Evolutionary conservation across 1,140 invertebrate species (phyloP).

Genomic region (Hylaeus anthracinus): DNA sequence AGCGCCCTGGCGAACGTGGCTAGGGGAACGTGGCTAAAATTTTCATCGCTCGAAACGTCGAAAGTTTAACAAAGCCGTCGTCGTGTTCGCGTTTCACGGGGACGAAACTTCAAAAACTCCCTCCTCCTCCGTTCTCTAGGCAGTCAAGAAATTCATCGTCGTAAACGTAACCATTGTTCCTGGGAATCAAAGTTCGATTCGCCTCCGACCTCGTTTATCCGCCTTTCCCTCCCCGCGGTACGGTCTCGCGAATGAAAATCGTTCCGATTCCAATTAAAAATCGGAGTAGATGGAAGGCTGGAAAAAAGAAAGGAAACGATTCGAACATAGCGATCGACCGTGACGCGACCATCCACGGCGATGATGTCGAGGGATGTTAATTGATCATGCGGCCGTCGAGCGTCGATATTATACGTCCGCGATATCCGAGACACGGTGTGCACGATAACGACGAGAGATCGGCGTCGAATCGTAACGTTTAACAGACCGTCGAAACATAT

Average conservation of each 20-base stretch:
- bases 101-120: too few relatives aligned
- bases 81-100: too few relatives aligned
- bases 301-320: too few relatives aligned
- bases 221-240: background rate
- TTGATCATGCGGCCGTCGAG: background rate
- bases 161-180: background rate
- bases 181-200: slow-evolving; percentile 5
- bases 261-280: slow-evolving; percentile 13
- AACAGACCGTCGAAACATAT: slow-evolving; percentile 9
- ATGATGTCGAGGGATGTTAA: slow-evolving; percentile 1
- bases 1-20: too few relatives aligned
- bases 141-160: background rate
- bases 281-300: too few relatives aligned
- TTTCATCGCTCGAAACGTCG: too few relatives aligned
- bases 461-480: background rate
- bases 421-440: background rate
- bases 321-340: background rate
- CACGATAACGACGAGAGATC: background rate
- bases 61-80: too few relatives aligned
- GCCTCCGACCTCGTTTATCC: background rate
- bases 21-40: too few relatives aligned
- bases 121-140: too few relatives aligned
- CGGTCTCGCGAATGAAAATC: slow-evolving; percentile 6
- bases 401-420: background rate
- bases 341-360: background rate